phyloP scores from a whole-genome alignment of 2,797 vertebrate genomes.

The Clarias laeviceps region DNA sequence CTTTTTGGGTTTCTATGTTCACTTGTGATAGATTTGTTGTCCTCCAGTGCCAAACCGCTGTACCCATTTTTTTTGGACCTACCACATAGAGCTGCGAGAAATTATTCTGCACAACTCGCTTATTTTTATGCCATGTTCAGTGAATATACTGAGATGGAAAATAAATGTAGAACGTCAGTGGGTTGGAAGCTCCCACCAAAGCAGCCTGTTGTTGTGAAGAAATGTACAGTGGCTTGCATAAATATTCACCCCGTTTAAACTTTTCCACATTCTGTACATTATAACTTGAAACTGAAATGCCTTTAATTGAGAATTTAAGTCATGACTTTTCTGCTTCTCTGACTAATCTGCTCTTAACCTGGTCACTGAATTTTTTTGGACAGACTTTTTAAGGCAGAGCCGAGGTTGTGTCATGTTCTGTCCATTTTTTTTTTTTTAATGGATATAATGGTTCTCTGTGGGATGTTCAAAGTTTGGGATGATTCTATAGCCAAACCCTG shows the following conservation, averaged over 20 bases:
- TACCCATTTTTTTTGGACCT: neutral
- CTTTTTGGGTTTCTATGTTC: conserved; percentile 18
- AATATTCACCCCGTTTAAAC: neutral
- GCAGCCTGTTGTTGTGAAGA: neutral
- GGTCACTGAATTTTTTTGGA: conserved; percentile 15
- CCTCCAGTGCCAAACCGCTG: conserved; percentile 6
- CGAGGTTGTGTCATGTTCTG: neutral
- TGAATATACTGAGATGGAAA: neutral
- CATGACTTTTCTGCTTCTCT: conserved; percentile 4
- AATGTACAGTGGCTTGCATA: neutral
- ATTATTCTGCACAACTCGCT: neutral
- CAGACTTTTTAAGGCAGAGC: neutral
- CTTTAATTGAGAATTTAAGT: neutral
- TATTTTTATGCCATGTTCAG: neutral
- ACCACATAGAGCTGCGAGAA: conserved; percentile 22
- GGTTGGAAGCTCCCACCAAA: neutral
- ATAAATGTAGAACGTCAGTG: neutral
- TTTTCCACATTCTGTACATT: conserved; percentile 2
- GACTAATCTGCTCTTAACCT: conserved; percentile 3
- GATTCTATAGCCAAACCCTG: neutral
- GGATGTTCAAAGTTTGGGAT: neutral
- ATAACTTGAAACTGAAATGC: neutral
- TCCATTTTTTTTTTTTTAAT: conserved; percentile 9
- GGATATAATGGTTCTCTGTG: conserved; percentile 1
- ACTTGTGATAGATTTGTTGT: conserved; percentile 5